Conservation (phyloP, 1,140 invertebrate genomes). For the Fopius arisanus region DNA sequence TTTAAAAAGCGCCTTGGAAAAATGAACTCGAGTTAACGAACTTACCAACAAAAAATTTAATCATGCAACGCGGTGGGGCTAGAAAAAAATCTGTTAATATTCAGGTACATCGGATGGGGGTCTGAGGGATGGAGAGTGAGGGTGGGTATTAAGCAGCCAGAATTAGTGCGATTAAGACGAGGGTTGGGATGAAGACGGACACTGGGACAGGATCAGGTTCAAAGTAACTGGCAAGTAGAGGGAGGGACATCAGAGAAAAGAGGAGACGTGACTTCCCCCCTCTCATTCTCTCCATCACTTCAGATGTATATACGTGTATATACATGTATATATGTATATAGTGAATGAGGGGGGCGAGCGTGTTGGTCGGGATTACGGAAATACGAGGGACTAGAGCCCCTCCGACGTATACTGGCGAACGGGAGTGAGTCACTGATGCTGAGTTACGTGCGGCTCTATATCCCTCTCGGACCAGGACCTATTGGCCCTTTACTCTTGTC, state of each 20-base stretch:
- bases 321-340: background rate
- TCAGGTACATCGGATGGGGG: background rate
- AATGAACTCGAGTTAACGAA: background rate
- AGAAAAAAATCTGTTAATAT: background rate
- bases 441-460: conserved; percentile 45
- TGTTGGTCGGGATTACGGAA: conserved; percentile 45
- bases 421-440: conserved; percentile 40
- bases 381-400: conserved; percentile 34
- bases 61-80: background rate
- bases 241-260: background rate
- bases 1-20: background rate
- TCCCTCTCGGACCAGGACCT: conserved; percentile 35
- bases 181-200: conserved; percentile 27
- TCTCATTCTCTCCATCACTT: background rate
- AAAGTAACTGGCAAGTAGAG: conserved; percentile 38
- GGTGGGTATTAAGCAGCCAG: background rate
- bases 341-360: conserved; percentile 15
- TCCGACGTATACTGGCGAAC: conserved; percentile 11
- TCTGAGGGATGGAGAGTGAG: background rate
- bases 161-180: conserved; percentile 8
- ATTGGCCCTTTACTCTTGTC: conserved; percentile 28
- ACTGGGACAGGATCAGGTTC: conserved; percentile 36
- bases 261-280: conserved; percentile 16
- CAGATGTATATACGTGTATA: conserved; percentile 27
- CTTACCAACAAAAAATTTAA: background rate